Conservation (phyloP, 2,113 vertebrate genomes). For the Carassius gibelio region DNA sequence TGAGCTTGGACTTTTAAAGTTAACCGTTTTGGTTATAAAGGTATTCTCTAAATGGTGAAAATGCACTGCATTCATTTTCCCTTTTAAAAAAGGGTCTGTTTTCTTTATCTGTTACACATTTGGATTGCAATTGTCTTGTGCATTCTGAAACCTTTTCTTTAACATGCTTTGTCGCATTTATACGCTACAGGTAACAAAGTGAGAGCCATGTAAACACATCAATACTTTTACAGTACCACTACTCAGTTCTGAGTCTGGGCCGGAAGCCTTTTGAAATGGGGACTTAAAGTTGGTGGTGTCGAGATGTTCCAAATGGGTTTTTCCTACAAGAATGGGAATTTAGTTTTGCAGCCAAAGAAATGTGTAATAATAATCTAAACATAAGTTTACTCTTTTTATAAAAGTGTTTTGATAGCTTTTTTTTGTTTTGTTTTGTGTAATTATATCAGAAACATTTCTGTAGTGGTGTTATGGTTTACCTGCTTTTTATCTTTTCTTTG, state of each 20-base stretch:
- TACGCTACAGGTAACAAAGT: constrained; percentile 99
- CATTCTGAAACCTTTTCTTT: constrained; percentile 83
- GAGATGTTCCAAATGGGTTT: constrained; percentile 67
- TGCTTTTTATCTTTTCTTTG: constrained; percentile 38
- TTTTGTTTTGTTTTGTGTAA: constrained; percentile 47
- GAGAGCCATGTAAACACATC: constrained; percentile 99
- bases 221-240: constrained; percentile 98
- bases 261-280: constrained; percentile 98
- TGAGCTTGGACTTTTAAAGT: background rate
- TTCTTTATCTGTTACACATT: constrained; percentile 36
- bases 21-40: background rate
- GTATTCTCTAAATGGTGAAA: background rate
- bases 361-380: constrained; percentile 33
- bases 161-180: constrained; percentile 99
- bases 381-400: background rate
- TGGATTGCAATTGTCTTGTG: constrained; percentile 73
- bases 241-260: constrained; percentile 89
- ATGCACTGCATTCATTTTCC: constrained; percentile 60
- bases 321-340: constrained; percentile 48
- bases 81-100: constrained; percentile 29
- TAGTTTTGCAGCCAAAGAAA: constrained; percentile 27
- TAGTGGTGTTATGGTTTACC: constrained; percentile 47
- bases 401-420: constrained; percentile 39
- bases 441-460: constrained; percentile 37
- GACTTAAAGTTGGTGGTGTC: constrained; percentile 88